Base-by-base conservation (phyloP, 2,888 invertebrate species). In the Amblyjoppa proteus region DNA sequence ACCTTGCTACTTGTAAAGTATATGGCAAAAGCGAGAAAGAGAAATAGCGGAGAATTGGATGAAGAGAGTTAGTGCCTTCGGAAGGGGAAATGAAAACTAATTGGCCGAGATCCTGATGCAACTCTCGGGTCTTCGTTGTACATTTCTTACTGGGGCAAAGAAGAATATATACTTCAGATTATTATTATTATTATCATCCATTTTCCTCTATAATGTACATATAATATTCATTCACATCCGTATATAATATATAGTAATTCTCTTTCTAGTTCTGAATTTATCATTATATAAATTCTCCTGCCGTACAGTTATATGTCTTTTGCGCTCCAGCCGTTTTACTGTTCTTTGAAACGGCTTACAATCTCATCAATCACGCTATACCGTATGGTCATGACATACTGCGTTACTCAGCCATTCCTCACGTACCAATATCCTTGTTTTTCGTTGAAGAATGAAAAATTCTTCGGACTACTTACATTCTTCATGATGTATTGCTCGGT, bases 1-100 rank as follows among this genome's bases (percentile, higher is more conserved):
- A 16, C 20, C 56, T 16, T 53, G 31, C 3, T 45, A 64, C 34
- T 53, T 25, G 75, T 69, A 56, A 38, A 45, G 73, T 71, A 38
- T 68, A 69, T 6, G 75, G 38, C 20, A 66, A 64, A 71, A 76
- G 66, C 28, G 64, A 83, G 56, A 66, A 71, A 71, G 70, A 70
- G 80, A 84, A 70, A 73, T 75, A 66, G 75, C 49, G 34, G 51
- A 38, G 58, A 81, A 61, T 58, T 49, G 28, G 78, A 74, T 53
- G 64, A 71, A 49, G 78, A 70, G 51, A 68, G 68, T 81, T 74
- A 79, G 73, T 53, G 77, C 82, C 76, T 82, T 87, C 81, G 71
- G 64, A 61, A 75, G 80, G 79, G 64, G 85, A 87, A 89, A 89
- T 89, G 85, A 84, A 86, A 89, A 89, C 87, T 89, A 89, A 89